Percentiles rank a stretch among this genome's conserved stretches.
These are phyloP conservation scores for Xenops minutus DNA, from an alignment of 2,797 vertebrate genomes.

Conservation along the genomic window DNA sequence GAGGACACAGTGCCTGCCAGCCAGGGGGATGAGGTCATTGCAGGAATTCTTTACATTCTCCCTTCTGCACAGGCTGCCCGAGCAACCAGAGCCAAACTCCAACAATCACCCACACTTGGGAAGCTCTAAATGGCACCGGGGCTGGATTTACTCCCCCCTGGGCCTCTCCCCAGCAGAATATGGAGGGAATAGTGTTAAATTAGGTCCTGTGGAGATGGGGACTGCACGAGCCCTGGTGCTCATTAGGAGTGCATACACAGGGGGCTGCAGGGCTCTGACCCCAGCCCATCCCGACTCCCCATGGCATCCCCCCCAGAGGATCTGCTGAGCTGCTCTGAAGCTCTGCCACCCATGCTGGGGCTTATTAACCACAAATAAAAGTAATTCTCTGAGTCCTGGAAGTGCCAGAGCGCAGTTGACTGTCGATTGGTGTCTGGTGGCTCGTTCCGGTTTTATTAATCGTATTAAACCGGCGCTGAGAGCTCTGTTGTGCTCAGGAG, in stretches of 20 bases:
- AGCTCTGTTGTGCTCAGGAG: background rate
- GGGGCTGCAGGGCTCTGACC: constrained; percentile 15
- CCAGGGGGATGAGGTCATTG: background rate
- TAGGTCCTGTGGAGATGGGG: background rate
- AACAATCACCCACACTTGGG: background rate
- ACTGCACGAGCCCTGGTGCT: background rate
- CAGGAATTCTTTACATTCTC: constrained; percentile 42
- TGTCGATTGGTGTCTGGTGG: constrained; percentile 32
- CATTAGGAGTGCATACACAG: rapidly evolving
- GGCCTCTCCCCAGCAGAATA: background rate
- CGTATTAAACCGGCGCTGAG: background rate
- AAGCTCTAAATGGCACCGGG: background rate
- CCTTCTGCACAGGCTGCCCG: background rate
- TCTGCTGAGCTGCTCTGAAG: background rate
- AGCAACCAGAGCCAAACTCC: background rate
- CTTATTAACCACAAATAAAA: constrained; percentile 45
- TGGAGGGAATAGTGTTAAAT: constrained; percentile 1
- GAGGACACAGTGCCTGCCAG: background rate
- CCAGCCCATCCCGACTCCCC: background rate
- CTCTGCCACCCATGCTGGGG: constrained; percentile 28
- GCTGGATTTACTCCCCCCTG: background rate
- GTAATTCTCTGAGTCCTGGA: background rate
- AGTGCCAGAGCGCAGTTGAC: constrained; percentile 12
- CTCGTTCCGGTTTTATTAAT: constrained; percentile 56
- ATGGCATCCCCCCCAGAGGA: background rate